A percentile compares a stretch with the other conserved stretches of the same genome.
Evolutionary conservation across 2,888 invertebrate species (phyloP).

Genomic region (Punctoribates punctum): DNA sequence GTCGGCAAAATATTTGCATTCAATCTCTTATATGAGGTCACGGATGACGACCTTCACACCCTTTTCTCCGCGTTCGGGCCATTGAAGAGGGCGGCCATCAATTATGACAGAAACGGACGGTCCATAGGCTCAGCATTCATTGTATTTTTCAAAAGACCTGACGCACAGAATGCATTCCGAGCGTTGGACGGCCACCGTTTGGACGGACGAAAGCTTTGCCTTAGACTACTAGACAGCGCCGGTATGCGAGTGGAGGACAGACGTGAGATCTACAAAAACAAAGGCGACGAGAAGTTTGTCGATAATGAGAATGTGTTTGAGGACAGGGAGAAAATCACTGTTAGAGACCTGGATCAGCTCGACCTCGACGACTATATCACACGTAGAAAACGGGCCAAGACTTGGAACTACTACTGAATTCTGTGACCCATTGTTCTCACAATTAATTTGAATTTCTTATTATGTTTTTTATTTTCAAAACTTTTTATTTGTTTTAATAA

Average conservation of each 20-base stretch:
- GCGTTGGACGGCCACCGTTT: neutral
- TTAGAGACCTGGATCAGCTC: too few relatives aligned
- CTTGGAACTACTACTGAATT: too few relatives aligned
- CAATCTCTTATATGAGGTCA: conserved; percentile 29
- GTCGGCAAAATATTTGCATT: neutral
- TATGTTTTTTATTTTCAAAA: too few relatives aligned
- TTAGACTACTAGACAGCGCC: neutral
- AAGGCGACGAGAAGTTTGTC: too few relatives aligned
- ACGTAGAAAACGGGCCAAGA: too few relatives aligned
- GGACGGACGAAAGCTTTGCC: neutral
- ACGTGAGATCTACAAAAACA: too few relatives aligned
- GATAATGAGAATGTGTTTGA: too few relatives aligned
- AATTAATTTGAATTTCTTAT: too few relatives aligned
- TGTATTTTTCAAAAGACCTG: neutral
- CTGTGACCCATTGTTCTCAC: too few relatives aligned
- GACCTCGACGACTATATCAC: too few relatives aligned
- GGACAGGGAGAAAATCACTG: too few relatives aligned
- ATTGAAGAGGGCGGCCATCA: conserved; percentile 1
- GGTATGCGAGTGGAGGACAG: neutral
- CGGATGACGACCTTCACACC: conserved; percentile 21
- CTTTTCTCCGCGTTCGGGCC: conserved; percentile 26
- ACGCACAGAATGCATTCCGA: conserved; percentile 9
- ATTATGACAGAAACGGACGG: conserved; percentile 21
- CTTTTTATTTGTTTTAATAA: too few relatives aligned
- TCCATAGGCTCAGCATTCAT: conserved; percentile 19